Base-by-base conservation (phyloP, 2,797 vertebrate species). In the Sitta carolinensis region DNA sequence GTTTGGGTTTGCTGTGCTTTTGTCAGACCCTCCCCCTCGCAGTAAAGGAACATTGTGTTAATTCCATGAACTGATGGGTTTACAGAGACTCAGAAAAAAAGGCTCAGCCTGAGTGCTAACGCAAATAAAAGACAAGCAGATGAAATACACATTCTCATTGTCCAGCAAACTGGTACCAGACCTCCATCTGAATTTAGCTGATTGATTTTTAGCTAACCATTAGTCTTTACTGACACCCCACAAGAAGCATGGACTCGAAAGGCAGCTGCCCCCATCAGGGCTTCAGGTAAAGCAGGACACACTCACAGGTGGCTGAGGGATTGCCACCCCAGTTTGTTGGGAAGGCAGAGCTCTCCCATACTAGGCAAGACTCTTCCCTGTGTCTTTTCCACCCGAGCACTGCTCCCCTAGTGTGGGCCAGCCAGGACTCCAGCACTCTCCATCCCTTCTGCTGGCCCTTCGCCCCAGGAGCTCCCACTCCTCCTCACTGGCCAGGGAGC, bases 1-100 rank as follows among this genome's bases (percentile, higher is more conserved):
- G 55, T 38, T 73, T 48, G 75, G n/a, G 45, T 59, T 67, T 76
- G 64, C 52, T 70, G 40, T 58, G 57, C 45, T 87, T 87, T 84
- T 96, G 78, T 87, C 89, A 72, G 78, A 89, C 55, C 54, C 45
- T 84, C 43, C 64, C 34, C 52, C 74, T 95, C 6, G 2, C 52
- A 63, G 82, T 21, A 51, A 91, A 59, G 72, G 64, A 79, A 42
- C 20, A 13, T 25, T 67, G 58, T 64, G n/a, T 85, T 92, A 73
- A 64, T 90, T 87, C 66, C 84, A 38, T 7, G 7, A 77, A 66
- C 69, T 52, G 64, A 74, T 30, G 69, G 72, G 48, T 48, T 85
- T 89, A 51, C 66, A 83, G 32, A 79, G 13, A 57, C 58, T 62
- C 38, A 23, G 48, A 16, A 58, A 73, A 80, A 79, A 52, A n/a